phyloP scores from a whole-genome alignment of 2,113 vertebrate species.

The Todiramphus saurophagus region DNA sequence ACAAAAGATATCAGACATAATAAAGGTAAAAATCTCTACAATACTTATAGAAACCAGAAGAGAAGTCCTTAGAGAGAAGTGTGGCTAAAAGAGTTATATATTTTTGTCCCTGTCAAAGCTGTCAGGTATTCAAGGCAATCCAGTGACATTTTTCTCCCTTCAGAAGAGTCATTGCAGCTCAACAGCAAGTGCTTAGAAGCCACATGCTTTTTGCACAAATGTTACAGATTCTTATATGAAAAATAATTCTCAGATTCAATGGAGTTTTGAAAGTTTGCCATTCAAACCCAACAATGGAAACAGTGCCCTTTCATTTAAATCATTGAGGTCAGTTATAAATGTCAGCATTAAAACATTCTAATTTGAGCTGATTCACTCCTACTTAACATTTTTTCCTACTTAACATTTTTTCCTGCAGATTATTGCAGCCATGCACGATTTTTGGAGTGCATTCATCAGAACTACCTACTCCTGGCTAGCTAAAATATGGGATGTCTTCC shows the following conservation, averaged over 20 bases:
- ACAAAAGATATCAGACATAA: constrained; percentile 8
- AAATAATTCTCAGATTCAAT: not conserved
- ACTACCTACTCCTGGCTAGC: not conserved
- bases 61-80: not conserved
- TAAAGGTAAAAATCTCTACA: constrained; percentile 31
- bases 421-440: not conserved
- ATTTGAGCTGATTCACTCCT: not conserved
- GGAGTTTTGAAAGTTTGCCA: not conserved
- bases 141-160: not conserved
- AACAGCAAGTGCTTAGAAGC: not conserved
- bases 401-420: not conserved
- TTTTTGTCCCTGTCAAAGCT: not conserved
- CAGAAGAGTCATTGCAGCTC: not conserved
- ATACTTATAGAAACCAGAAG: constrained; percentile 18
- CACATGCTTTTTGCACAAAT: not conserved
- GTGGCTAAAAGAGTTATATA: not conserved
- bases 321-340: constrained; percentile 1
- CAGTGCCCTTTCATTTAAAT: not conserved
- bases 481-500: not conserved
- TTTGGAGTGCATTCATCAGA: not conserved
- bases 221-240: not conserved
- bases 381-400: not conserved
- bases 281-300: not conserved
- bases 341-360: not conserved
- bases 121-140: not conserved